Conservation (phyloP, 2,113 vertebrate species). For the Phalacrocorax brasilianus region DNA sequence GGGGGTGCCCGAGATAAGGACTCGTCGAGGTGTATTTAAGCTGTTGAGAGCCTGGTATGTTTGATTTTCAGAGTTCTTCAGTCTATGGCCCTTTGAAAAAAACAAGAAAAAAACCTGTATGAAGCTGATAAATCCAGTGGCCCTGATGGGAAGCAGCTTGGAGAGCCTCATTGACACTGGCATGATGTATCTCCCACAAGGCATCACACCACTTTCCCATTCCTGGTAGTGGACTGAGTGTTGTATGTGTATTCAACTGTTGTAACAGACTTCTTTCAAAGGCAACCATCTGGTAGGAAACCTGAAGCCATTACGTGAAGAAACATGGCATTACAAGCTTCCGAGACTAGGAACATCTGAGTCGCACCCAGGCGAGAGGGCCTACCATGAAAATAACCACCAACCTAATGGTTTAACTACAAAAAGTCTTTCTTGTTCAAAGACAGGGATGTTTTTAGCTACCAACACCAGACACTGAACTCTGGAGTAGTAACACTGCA, state of each 20-base stretch:
- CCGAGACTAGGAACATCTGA: not conserved
- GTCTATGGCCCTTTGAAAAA: conserved; percentile 85
- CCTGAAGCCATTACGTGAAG: not conserved
- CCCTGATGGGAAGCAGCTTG: not conserved
- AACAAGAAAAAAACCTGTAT: not conserved
- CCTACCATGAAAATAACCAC: not conserved
- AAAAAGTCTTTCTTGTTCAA: not conserved
- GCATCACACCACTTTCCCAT: not conserved
- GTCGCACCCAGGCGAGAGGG: not conserved
- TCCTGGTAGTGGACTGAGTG: not conserved
- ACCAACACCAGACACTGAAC: not conserved
- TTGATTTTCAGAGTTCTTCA: conserved; percentile 98
- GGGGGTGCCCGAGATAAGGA: conserved; percentile 95
- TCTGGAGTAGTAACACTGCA: not conserved
- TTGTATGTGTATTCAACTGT: not conserved
- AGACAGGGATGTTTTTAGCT: not conserved
- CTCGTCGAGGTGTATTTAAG: conserved; percentile 86
- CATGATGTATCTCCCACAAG: not conserved
- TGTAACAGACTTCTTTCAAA: not conserved
- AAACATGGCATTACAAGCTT: not conserved
- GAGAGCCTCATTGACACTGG: not conserved
- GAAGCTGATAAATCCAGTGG: not conserved
- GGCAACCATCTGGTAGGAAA: not conserved
- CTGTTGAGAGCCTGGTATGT: conserved; percentile 93
- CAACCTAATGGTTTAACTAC: not conserved